These are phyloP conservation scores for Meliscaeva auricollis DNA, from an alignment of 2,888 invertebrate genomes.

Conservation along the genomic window DNA sequence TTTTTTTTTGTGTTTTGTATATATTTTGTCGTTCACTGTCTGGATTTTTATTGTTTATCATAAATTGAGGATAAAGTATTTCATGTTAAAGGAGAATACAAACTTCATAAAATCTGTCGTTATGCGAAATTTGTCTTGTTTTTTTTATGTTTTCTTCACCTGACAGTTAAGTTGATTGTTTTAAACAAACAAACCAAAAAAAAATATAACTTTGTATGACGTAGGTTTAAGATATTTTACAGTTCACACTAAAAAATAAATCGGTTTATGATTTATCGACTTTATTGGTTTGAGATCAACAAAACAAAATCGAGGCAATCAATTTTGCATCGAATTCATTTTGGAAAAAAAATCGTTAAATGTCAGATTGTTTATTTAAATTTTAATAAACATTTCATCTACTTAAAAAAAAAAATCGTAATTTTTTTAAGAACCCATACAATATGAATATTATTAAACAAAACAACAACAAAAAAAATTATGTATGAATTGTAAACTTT, in stretches of 20 bases:
- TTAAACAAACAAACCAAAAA: neutral
- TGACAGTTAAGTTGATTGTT: slow-evolving; percentile 26
- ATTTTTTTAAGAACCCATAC: slow-evolving; percentile 18
- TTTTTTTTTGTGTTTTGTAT: neutral
- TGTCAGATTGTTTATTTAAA: slow-evolving; percentile 71
- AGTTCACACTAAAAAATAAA: neutral
- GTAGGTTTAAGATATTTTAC: neutral
- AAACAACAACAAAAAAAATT: slow-evolving; percentile 37
- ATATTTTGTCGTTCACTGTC: slow-evolving; percentile 26
- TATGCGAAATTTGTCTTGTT: neutral
- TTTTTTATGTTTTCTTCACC: slow-evolving; percentile 20
- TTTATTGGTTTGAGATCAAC: slow-evolving; percentile 31
- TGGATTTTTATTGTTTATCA: slow-evolving; percentile 54
- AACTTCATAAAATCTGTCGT: neutral
- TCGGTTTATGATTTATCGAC: slow-evolving; percentile 15
- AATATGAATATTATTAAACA: slow-evolving; percentile 30
- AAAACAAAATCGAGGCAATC: slow-evolving; percentile 39
- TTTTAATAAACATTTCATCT: slow-evolving; percentile 61
- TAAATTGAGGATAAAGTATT: slow-evolving; percentile 42
- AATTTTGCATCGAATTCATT: slow-evolving; percentile 51
- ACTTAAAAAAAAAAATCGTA: slow-evolving; percentile 35
- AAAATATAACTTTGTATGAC: neutral
- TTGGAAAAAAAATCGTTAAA: slow-evolving; percentile 15
- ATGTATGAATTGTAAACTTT: slow-evolving; percentile 62
- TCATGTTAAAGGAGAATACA: slow-evolving; percentile 23